A percentile compares a stretch with the other conserved stretches of the same genome.
phyloP scores from a whole-genome alignment of 2,888 invertebrate species.

The Noctua pronuba region DNA sequence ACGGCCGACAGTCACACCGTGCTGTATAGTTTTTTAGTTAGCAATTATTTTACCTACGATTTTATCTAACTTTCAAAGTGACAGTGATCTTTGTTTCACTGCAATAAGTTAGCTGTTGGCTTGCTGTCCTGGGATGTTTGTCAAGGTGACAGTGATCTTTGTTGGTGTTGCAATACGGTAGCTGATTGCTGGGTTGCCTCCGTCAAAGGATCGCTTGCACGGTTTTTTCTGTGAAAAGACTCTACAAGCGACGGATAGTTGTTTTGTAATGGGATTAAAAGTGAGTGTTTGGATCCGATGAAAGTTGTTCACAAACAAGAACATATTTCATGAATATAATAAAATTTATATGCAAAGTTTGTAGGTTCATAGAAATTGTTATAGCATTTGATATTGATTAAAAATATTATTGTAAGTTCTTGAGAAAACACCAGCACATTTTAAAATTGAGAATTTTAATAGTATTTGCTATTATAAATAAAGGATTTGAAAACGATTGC shows the following conservation, averaged over 20 bases:
- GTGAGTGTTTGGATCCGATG: neutral
- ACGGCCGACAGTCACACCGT: slow-evolving; percentile 42
- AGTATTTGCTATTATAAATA: no score
- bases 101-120: neutral
- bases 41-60: neutral
- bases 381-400: neutral
- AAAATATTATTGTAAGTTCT: neutral
- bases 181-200: neutral
- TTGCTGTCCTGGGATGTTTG: neutral
- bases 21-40: neutral
- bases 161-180: neutral
- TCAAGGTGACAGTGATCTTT: neutral
- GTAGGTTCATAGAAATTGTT: neutral
- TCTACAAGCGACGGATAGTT: neutral
- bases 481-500: no score
- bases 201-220: neutral
- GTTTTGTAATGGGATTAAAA: neutral
- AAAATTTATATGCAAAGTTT: neutral
- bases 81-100: neutral
- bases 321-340: neutral
- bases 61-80: neutral
- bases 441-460: no score
- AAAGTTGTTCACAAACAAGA: slow-evolving; percentile 19
- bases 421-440: neutral
- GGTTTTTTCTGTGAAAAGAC: neutral